Conservation (phyloP, 2,113 vertebrate genomes). For the Zosterops japonicus region DNA sequence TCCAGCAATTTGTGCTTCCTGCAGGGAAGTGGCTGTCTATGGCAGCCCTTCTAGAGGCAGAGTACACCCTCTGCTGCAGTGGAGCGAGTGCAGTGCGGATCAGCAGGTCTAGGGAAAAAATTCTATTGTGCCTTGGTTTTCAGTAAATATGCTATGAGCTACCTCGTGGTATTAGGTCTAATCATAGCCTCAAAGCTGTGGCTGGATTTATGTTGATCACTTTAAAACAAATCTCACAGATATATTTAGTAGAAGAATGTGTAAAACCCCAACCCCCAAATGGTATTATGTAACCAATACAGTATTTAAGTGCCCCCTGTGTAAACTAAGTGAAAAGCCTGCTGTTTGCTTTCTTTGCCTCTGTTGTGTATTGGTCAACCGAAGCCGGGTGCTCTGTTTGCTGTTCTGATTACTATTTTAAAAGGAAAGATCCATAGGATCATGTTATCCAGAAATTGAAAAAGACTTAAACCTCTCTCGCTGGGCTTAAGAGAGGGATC, state of each 20-base stretch:
- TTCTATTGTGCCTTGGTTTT: background rate
- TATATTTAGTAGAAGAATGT: conserved; percentile 50
- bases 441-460: conserved; percentile 47
- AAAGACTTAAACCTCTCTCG: conserved; percentile 44
- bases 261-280: conserved; percentile 49
- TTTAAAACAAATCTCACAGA: conserved; percentile 49
- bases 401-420: conserved; percentile 62
- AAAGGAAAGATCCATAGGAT: conserved; percentile 52
- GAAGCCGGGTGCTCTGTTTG: conserved; percentile 24
- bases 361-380: conserved; percentile 43
- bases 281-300: conserved; percentile 59
- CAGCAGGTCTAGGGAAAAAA: background rate
- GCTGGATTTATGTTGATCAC: conserved; percentile 32
- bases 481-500: background rate
- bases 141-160: background rate
- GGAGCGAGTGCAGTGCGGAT: accelerated
- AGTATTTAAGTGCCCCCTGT: conserved; percentile 61
- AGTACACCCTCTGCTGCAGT: background rate
- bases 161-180: conserved; percentile 14
- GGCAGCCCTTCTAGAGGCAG: background rate
- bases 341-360: conserved; percentile 62
- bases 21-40: background rate
- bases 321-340: conserved; percentile 61
- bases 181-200: conserved; percentile 21
- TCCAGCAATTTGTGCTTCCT: background rate